Conservation (phyloP, 1,140 invertebrate genomes). For the Bradysia coprophila region DNA sequence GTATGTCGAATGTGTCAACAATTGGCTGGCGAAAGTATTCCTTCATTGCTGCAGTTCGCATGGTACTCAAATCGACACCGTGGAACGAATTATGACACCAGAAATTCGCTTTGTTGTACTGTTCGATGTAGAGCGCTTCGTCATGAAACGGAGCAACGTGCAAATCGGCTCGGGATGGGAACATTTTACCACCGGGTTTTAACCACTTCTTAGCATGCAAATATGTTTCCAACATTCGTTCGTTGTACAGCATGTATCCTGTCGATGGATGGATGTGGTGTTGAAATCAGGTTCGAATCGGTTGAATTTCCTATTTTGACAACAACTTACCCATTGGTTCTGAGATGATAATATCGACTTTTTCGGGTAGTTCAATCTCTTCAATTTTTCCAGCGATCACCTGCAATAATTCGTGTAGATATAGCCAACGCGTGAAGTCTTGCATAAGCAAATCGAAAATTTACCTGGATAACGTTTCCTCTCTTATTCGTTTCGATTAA, state of each 20-base stretch:
- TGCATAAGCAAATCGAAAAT: no score
- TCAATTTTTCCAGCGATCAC: slow-evolving; percentile 98
- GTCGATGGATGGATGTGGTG: no score
- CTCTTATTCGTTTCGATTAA: slow-evolving; percentile 83
- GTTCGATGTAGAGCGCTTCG: slow-evolving; percentile 94
- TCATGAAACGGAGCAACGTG: slow-evolving; percentile 97
- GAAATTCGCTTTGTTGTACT: slow-evolving; percentile 96
- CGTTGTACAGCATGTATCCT: slow-evolving; percentile 99
- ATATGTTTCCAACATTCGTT: slow-evolving; percentile 98
- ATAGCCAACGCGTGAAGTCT: no score
- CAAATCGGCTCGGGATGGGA: slow-evolving; percentile 86
- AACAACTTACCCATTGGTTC: slow-evolving; percentile 99
- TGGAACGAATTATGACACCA: slow-evolving; percentile 98
- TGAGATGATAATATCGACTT: slow-evolving; percentile 93
- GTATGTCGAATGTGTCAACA: slow-evolving; percentile 97
- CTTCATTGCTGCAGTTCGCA: slow-evolving; percentile 81
- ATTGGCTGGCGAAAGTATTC: slow-evolving; percentile 98
- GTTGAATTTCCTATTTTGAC: no score
- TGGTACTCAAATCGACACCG: slow-evolving; percentile 83
- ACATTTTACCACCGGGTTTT: slow-evolving; percentile 84
- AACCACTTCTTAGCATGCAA: slow-evolving; percentile 98
- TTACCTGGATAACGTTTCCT: slow-evolving; percentile 61
- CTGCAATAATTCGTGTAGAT: slow-evolving; percentile 65
- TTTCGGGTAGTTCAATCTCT: slow-evolving; percentile 88
- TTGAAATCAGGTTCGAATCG: no score